Base-by-base conservation (phyloP, 2,888 invertebrate species). In the Branchellion lobata region DNA sequence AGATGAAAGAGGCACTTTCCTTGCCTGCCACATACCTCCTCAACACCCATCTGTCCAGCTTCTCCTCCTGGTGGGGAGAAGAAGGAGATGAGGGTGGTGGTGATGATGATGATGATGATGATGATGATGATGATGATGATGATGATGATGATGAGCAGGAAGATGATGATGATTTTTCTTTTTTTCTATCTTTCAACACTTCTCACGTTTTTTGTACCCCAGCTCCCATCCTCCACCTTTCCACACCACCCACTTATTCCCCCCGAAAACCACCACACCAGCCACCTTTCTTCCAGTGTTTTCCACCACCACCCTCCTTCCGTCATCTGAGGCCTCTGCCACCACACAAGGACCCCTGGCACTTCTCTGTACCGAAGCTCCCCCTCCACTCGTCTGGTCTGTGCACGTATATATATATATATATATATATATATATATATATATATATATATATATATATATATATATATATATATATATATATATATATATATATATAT, bases 221-320 rank as follows among this genome's bases (percentile, higher is more conserved):
- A 14, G 24, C 24, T 24, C 24, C 14, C 29, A 24, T 14, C 14
- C 14, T 24, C 29, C 14, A 8, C n/a, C 29, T 8, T 65, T 11
- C 29, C 68, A 18, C 14, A 72, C 14, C 47, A 40, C 8, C 8
- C 21, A 2, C 34, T 5, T 24, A 36, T 40, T 40, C 40, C 40
- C 40, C 40, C 40, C 40, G 8, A 14, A 5, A 5, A 5, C 14
- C 14, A 1, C 2, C 18, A 31, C 21, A 36, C 27, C 18, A 57
- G 78, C 5, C 53, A 84, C 84, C 83, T 87, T 88, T 71, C 86
- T 85, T 80, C 88, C 86, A 53, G 88, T 89, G 84, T 89, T 89
- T 83, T 89, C 88, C 47, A 89, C 82, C 65, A 86, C 84, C 83
- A 89, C 86, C 84, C 84, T 89, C 82, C 88, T 88, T 77, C 89